Percentiles rank a stretch among this genome's conserved stretches.
Conservation (phyloP, 2,797 vertebrate genomes). For the Fistularia commersonii region DNA sequence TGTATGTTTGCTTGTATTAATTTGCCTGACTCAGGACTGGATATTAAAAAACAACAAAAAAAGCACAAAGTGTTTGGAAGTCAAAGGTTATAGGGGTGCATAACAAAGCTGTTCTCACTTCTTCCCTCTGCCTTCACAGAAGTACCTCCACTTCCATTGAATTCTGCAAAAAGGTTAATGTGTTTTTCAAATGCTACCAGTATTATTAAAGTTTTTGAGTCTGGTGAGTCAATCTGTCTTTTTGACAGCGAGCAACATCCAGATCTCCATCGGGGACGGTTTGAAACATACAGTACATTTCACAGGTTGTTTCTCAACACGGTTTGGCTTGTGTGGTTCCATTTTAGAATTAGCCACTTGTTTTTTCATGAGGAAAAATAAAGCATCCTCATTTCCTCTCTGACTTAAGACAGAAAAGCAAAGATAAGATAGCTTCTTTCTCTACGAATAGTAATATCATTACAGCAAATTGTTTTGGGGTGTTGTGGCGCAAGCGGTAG, state of each 20-base stretch:
- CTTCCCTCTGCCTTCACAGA: conserved; percentile 26
- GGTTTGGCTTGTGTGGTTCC: no score
- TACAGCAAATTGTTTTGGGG: no score
- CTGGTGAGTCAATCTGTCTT: conserved; percentile 5
- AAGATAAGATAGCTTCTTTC: no score
- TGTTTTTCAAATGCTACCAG: conserved; percentile 28
- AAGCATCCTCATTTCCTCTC: no score
- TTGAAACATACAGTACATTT: conserved; percentile 41
- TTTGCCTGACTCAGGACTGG: no score
- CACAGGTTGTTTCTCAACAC: not conserved
- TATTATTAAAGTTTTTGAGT: conserved; percentile 22
- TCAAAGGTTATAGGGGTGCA: conserved; percentile 14
- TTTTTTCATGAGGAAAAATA: no score
- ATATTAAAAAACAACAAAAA: not conserved
- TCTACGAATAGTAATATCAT: no score
- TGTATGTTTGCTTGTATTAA: no score
- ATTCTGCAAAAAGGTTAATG: conserved; percentile 45
- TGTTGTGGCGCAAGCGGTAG: no score
- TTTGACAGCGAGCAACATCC: conserved; percentile 28
- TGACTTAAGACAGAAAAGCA: no score
- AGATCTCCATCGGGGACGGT: conserved; percentile 18
- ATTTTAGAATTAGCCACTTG: no score
- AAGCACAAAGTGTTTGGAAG: conserved; percentile 16
- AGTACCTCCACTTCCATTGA: conserved; percentile 16
- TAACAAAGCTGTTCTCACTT: conserved; percentile 31